Percentiles rank a stretch among this genome's conserved stretches.
These are phyloP conservation scores for Aphaenogaster rudis DNA, from an alignment of 1,140 invertebrate species.

Conservation along the genomic window DNA sequence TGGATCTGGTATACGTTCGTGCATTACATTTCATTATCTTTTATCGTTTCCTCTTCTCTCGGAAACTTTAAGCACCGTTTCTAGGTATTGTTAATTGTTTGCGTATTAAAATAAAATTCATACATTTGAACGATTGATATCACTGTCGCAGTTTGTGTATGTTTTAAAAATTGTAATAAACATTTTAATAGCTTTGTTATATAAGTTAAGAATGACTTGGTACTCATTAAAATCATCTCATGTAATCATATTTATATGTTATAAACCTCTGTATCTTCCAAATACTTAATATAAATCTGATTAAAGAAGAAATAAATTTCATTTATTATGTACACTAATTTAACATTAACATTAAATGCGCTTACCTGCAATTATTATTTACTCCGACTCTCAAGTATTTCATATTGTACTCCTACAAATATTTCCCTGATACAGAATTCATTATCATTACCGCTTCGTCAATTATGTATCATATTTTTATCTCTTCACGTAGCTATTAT, in stretches of 20 bases:
- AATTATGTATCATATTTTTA: neutral
- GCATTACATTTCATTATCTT: neutral
- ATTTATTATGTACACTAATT: neutral
- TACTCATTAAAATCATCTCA: constrained; percentile 3
- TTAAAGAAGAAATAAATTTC: neutral
- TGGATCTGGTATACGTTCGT: neutral
- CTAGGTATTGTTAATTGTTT: neutral
- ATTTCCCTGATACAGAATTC: neutral
- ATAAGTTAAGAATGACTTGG: neutral
- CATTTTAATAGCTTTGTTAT: neutral
- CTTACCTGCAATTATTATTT: neutral
- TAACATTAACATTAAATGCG: neutral
- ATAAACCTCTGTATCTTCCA: neutral
- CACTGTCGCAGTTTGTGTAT: neutral
- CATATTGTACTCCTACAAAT: neutral
- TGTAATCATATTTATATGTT: neutral
- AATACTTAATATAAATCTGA: neutral
- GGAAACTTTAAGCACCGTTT: neutral
- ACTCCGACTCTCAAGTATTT: neutral
- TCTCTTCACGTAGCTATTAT: neutral
- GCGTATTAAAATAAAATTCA: neutral
- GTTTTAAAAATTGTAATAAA: neutral
- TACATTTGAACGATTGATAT: neutral
- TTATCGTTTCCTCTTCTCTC: neutral
- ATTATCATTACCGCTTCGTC: neutral